These are phyloP conservation scores for Furcifer pardalis DNA, from an alignment of 2,797 vertebrate species.

Conservation along the genomic window DNA sequence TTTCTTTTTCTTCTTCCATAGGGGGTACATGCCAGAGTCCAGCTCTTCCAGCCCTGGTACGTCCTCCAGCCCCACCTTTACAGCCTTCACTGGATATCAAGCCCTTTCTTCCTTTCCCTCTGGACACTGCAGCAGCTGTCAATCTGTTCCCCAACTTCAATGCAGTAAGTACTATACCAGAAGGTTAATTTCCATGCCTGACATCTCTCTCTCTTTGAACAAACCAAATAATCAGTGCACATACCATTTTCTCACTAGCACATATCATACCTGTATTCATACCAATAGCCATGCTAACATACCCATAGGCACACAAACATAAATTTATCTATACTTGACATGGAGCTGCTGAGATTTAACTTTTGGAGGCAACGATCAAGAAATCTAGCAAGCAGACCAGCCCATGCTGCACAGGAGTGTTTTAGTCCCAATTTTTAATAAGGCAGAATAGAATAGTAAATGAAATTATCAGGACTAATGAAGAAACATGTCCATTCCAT, in stretches of 20 bases:
- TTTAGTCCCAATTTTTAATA: conserved; percentile 29
- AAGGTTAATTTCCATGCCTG: neutral
- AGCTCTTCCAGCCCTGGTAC: conserved; percentile 90
- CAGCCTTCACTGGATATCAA: conserved; percentile 91
- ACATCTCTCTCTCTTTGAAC: neutral
- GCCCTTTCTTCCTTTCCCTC: conserved; percentile 91
- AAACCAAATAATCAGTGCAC: neutral
- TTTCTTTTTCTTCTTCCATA: conserved; percentile 69
- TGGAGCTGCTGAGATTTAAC: neutral
- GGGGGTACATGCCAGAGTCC: conserved; percentile 95
- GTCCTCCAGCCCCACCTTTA: conserved; percentile 85
- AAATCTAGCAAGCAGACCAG: neutral
- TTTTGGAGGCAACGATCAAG: neutral
- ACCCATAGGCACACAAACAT: no score
- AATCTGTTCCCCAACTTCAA: conserved; percentile 94
- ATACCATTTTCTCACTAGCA: no score
- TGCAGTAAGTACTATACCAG: conserved; percentile 82
- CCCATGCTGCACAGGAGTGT: conserved; percentile 10
- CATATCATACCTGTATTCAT: no score
- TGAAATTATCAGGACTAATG: conserved; percentile 34
- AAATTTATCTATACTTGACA: neutral
- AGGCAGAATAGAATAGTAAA: conserved; percentile 38
- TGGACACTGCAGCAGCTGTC: conserved; percentile 86
- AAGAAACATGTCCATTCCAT: conserved; percentile 33
- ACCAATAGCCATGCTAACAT: no score